Base-by-base conservation (phyloP, 1,140 invertebrate species). In the Hycleus phaleratus region DNA sequence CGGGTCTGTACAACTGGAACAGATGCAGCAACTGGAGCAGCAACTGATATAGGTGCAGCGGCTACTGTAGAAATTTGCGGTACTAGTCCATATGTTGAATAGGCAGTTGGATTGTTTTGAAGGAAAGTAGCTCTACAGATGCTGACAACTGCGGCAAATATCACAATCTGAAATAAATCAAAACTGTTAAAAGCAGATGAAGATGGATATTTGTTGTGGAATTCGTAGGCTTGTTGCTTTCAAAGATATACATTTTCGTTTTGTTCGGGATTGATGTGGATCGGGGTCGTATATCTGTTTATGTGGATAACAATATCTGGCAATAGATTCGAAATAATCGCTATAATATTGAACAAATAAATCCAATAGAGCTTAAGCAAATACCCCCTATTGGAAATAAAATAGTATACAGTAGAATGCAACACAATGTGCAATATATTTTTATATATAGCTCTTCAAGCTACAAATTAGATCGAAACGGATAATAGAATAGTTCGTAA, bases 1-100 rank as follows among this genome's bases (percentile, higher is more conserved):
- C 73, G 68, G 9, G 68, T 67, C 43, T 75, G 67, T 6, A 71
- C 69, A 8, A 75, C 39, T 3, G 74, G 69, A 25, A 75, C 71
- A 4, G 26, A 24, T 3, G 49, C 49, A n/a, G 68, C 18, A 38
- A 58, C 55, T 11, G 65, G 60, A 26, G 72, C 65, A 9, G 9
- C 43, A 5, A 52, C 39, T n/a, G 18, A n/a, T 4, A 32, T 32
- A 5, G 32, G 4, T 5, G 7, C 32, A 18, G 51, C 51, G 48
- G 54, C 59, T 43, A 48, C 46, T 11, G 42, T 38, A 10, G 25
- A 12, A 38, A 52, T 26, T 49, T 39, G n/a, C 8, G 62, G 26
- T 46, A 50, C 43, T 40, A 55, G 48, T 55, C 59, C 56, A 59
- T 54, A 48, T 48, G 38, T 46, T 44, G 43, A 45, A 25, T 49